phyloP scores from a whole-genome alignment of 2,113 vertebrate species.

The Crotalus horridus region DNA sequence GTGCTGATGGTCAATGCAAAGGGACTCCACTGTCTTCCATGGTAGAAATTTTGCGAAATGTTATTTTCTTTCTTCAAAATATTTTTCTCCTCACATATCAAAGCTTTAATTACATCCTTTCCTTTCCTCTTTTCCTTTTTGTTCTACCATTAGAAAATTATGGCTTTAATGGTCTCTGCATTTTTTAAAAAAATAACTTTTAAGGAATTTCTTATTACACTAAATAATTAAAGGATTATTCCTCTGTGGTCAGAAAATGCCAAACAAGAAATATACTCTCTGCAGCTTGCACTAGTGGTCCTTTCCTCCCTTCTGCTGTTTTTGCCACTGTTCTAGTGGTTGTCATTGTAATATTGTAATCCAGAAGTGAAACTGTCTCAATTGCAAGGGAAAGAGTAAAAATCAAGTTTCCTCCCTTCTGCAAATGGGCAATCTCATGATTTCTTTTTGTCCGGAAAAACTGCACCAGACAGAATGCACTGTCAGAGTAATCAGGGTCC shows the following conservation, averaged over 20 bases:
- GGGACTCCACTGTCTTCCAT: neutral
- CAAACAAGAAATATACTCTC: neutral
- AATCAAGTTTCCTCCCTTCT: neutral
- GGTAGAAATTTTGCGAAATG: neutral
- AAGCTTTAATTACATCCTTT: neutral
- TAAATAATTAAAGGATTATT: neutral
- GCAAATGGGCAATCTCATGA: neutral
- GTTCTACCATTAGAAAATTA: neutral
- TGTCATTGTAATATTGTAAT: neutral
- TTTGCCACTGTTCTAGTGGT: neutral
- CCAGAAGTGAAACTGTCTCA: neutral
- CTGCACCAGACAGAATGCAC: neutral
- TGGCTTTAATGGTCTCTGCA: neutral
- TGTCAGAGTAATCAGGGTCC: neutral
- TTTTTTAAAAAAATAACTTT: neutral
- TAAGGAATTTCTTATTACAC: neutral
- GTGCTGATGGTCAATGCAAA: neutral
- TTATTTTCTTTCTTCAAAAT: neutral
- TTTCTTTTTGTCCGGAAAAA: neutral
- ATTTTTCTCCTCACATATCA: neutral
- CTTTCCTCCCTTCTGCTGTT: neutral
- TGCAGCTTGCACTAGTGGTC: neutral
- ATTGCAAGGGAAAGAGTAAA: neutral
- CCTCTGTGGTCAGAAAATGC: neutral
- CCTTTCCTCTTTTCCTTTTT: neutral